phyloP scores from a whole-genome alignment of 2,797 vertebrate genomes.

The Hapalemur alaotrensis region DNA sequence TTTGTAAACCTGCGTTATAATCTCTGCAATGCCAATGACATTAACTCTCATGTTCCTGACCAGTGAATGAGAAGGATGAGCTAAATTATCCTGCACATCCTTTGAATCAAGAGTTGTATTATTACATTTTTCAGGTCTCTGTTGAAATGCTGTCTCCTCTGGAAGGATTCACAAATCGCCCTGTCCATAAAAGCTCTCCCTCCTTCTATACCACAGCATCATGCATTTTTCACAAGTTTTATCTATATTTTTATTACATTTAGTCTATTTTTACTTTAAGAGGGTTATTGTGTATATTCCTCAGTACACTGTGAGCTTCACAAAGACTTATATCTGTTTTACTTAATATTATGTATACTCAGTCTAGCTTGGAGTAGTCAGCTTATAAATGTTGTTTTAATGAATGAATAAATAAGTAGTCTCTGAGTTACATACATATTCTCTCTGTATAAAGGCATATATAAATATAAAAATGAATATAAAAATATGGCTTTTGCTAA shows the following conservation, averaged over 20 bases:
- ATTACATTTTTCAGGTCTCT: not conserved
- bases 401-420: not conserved
- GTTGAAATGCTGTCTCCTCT: not conserved
- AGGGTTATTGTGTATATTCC: not conserved
- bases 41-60: not conserved
- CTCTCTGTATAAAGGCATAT: not conserved
- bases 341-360: not conserved
- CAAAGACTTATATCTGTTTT: not conserved
- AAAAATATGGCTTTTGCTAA: not conserved
- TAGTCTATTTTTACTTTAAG: not conserved
- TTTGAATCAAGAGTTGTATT: not conserved
- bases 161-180: not conserved
- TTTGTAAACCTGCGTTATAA: not conserved
- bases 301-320: not conserved
- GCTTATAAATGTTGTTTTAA: not conserved
- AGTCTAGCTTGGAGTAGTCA: not conserved
- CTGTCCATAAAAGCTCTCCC: not conserved
- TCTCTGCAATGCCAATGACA: not conserved
- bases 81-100: not conserved
- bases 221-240: not conserved
- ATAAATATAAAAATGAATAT: not conserved
- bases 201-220: not conserved
- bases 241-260: not conserved
- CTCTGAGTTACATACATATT: not conserved
- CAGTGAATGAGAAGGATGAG: not conserved